Evolutionary conservation across 2,888 invertebrate genomes (phyloP).

Genomic region (Ametastegia equiseti): DNA sequence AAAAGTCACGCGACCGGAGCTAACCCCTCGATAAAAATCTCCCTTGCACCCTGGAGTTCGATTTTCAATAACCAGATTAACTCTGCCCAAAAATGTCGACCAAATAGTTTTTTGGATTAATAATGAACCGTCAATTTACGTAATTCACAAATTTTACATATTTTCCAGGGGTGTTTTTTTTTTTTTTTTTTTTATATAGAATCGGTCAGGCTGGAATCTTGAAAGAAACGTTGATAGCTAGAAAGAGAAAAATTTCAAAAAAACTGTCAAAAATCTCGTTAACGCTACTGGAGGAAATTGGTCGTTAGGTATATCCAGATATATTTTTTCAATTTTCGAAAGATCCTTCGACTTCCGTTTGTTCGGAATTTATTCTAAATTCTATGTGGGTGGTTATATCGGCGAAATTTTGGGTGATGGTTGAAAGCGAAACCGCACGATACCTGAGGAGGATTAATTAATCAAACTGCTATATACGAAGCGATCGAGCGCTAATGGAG

Average conservation of each 20-base stretch:
- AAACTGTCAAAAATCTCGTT: too few species aligned
- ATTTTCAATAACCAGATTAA: background rate
- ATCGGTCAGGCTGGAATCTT: too few species aligned
- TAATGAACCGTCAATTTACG: background rate
- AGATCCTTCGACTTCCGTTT: too few species aligned
- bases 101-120: background rate
- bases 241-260: too few species aligned
- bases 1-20: constrained; percentile 44
- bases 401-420: background rate
- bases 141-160: too few species aligned
- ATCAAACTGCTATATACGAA: constrained; percentile 9
- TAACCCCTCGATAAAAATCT: background rate
- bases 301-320: too few species aligned
- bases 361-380: too few species aligned
- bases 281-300: too few species aligned
- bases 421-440: background rate
- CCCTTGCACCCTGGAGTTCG: background rate
- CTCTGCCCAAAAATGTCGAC: background rate
- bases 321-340: too few species aligned
- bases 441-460: constrained; percentile 35
- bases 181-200: too few species aligned
- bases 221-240: too few species aligned
- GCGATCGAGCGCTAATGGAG: constrained; percentile 36
- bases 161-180: background rate
- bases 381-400: too few species aligned